Percentiles rank a stretch among this genome's conserved stretches.
Conservation (phyloP, 1,140 invertebrate genomes). For the Gonioctena quinquepunctata region DNA sequence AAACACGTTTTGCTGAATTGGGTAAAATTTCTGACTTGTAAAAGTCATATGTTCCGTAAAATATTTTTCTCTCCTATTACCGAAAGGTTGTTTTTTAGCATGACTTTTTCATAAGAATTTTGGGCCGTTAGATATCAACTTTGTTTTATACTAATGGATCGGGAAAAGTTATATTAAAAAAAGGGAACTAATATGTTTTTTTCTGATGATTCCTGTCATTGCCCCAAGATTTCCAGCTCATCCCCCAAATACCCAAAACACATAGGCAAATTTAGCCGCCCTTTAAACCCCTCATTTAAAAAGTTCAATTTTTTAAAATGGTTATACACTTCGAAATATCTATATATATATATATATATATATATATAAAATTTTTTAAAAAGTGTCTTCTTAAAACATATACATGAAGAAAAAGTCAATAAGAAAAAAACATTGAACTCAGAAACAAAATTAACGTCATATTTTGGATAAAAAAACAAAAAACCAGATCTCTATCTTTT, state of each 20-base stretch:
- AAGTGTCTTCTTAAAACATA: too few species aligned
- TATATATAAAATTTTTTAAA: too few species aligned
- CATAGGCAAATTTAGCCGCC: background rate
- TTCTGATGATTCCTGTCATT: background rate
- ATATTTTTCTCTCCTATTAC: background rate
- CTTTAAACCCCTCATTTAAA: too few species aligned
- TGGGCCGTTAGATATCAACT: slow-evolving; percentile 10
- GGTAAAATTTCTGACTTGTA: background rate
- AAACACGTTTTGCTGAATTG: background rate
- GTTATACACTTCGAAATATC: too few species aligned
- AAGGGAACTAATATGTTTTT: background rate
- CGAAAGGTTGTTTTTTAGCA: background rate
- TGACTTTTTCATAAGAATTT: background rate
- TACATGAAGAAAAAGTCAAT: too few species aligned
- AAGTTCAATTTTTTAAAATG: background rate
- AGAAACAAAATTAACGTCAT: too few species aligned
- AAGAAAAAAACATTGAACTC: too few species aligned
- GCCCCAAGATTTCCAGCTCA: background rate
- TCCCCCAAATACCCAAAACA: background rate
- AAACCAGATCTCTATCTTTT: too few species aligned
- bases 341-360: too few species aligned
- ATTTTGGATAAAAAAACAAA: too few species aligned
- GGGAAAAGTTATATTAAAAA: background rate
- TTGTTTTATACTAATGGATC: background rate
- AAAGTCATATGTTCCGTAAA: background rate